Conservation (phyloP, 37 sponge, comb jelly and placozoan genomes). For the Haliclona indistincta region DNA sequence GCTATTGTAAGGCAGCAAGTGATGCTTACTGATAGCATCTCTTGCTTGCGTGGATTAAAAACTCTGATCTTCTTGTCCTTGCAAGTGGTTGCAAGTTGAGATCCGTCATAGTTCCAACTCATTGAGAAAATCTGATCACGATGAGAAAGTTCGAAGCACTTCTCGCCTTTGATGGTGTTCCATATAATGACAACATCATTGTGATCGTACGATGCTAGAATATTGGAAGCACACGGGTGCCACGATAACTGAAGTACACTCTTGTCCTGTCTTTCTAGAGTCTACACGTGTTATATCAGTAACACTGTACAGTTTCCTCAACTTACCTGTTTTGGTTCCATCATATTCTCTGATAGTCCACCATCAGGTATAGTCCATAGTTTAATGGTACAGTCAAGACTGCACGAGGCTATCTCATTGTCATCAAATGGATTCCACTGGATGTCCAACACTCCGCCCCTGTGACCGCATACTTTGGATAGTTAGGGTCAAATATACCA, state of each 20-base stretch:
- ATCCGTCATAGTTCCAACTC: conserved; percentile 76
- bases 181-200: conserved; percentile 70
- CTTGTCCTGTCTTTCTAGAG: conserved; percentile 46
- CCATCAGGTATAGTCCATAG: conserved; percentile 93
- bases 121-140: conserved; percentile 65
- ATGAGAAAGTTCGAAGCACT: conserved; percentile 7
- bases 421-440: conserved; percentile 95
- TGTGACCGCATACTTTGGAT: conserved; percentile 88
- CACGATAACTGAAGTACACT: conserved; percentile 65
- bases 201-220: conserved; percentile 61
- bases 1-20: too few relatives aligned
- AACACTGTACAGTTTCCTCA: not conserved
- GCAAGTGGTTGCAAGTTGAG: conserved; percentile 80
- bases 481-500: conserved; percentile 77
- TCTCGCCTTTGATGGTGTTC: conserved; percentile 52
- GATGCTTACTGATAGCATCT: conserved; percentile 45
- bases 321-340: not conserved
- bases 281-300: not conserved
- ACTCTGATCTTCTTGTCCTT: conserved; percentile 93
- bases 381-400: conserved; percentile 86
- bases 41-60: conserved; percentile 54
- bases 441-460: conserved; percentile 65
- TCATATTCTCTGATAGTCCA: conserved; percentile 55
- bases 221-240: conserved; percentile 90
- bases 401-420: conserved; percentile 85